Conservation (phyloP, 2,888 invertebrate genomes). For the Halictus quadricinctus region DNA sequence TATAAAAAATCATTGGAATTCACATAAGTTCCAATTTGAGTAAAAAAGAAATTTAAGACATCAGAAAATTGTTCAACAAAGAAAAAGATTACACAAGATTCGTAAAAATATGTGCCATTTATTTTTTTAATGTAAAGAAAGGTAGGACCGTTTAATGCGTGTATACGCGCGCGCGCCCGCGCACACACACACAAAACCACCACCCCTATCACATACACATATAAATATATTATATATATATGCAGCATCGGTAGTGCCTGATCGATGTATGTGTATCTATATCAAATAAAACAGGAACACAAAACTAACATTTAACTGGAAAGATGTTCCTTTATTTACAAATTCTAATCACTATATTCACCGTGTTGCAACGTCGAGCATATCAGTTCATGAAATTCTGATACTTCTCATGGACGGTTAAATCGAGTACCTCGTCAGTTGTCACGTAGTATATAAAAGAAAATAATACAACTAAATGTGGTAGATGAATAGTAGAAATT, state of each 20-base stretch:
- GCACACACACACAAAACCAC: too few relatives aligned
- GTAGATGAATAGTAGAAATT: constrained; percentile 29
- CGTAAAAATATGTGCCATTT: background rate
- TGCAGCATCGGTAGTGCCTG: constrained; percentile 31
- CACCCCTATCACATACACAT: background rate
- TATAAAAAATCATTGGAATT: background rate
- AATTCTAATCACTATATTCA: constrained; percentile 60
- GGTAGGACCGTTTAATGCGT: constrained; percentile 21
- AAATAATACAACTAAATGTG: constrained; percentile 37
- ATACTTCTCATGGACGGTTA: constrained; percentile 64
- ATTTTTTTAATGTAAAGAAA: background rate
- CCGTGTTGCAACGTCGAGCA: constrained; percentile 41
- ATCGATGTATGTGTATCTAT: constrained; percentile 7
- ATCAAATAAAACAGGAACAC: constrained; percentile 46
- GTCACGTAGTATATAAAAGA: constrained; percentile 40
- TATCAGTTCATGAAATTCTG: constrained; percentile 60
- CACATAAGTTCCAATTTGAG: background rate
- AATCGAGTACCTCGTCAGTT: constrained; percentile 54
- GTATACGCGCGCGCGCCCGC: too few relatives aligned
- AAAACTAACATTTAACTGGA: constrained; percentile 52
- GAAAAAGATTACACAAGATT: background rate
- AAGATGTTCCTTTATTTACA: constrained; percentile 65
- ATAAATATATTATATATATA: background rate
- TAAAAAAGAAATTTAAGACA: background rate
- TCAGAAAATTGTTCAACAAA: background rate